A percentile compares a stretch with the other conserved stretches of the same genome.
phyloP scores from a whole-genome alignment of 2,888 invertebrate species.

The Temnothorax rugatulus region DNA sequence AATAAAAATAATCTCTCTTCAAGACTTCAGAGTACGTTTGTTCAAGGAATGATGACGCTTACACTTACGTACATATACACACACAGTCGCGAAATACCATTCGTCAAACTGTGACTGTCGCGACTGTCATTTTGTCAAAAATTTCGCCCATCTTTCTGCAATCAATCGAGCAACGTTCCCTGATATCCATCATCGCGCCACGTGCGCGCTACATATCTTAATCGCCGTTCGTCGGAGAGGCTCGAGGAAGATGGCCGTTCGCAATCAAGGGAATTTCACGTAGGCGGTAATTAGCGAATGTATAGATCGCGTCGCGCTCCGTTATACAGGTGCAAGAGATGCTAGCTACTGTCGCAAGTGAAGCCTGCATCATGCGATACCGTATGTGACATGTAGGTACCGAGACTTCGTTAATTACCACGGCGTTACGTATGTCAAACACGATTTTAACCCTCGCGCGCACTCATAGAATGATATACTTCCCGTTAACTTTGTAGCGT shows the following conservation, averaged over 20 bases:
- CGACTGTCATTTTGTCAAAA: background rate
- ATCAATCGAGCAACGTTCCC: constrained; percentile 23
- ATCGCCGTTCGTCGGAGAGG: constrained; percentile 16
- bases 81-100: background rate
- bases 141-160: constrained; percentile 32
- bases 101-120: constrained; percentile 5
- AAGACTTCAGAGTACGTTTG: background rate
- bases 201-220: constrained; percentile 24
- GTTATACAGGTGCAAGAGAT: constrained; percentile 58
- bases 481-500: constrained; percentile 5
- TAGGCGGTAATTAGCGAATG: constrained; percentile 67
- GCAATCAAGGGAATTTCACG: constrained; percentile 70
- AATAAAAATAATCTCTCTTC: background rate
- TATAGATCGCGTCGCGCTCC: constrained; percentile 61
- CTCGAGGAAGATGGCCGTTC: constrained; percentile 40
- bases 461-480: background rate
- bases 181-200: constrained; percentile 44
- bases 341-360: constrained; percentile 60
- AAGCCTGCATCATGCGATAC: constrained; percentile 63
- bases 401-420: constrained; percentile 72
- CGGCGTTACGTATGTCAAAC: constrained; percentile 63
- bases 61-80: background rate
- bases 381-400: constrained; percentile 69
- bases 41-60: background rate
- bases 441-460: constrained; percentile 56